phyloP scores from a whole-genome alignment of 2,113 vertebrate species.

The Entomyzon cyanotis region DNA sequence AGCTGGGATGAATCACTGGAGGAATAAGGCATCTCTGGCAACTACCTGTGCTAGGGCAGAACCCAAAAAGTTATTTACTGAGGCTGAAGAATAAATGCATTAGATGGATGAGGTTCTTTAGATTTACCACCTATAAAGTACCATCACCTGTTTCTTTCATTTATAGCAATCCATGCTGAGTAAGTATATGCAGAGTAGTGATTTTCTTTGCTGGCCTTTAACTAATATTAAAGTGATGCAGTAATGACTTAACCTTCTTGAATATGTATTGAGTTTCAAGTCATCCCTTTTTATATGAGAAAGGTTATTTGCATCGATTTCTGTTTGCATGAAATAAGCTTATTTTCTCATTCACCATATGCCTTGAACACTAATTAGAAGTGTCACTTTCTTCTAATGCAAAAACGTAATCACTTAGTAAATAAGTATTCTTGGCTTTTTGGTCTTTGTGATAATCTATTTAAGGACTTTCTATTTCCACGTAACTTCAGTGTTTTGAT shows the following conservation, averaged over 20 bases:
- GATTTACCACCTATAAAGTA: neutral
- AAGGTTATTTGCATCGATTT: conserved; percentile 77
- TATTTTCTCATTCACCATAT: conserved; percentile 79
- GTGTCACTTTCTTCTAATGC: conserved; percentile 79
- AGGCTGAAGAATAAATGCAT: neutral
- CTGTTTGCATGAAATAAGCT: conserved; percentile 78
- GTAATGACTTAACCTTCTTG: conserved; percentile 74
- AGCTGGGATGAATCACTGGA: neutral
- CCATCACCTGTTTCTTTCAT: neutral
- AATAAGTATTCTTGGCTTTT: conserved; percentile 74
- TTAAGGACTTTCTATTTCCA: conserved; percentile 68
- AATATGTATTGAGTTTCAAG: conserved; percentile 79
- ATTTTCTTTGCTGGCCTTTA: conserved; percentile 62
- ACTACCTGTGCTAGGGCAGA: neutral
- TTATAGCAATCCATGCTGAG: neutral
- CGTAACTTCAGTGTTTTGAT: conserved; percentile 65
- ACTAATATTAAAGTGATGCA: conserved; percentile 63
- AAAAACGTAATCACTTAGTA: conserved; percentile 76
- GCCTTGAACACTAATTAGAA: conserved; percentile 81
- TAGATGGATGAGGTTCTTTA: neutral
- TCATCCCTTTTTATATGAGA: conserved; percentile 74
- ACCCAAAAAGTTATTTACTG: neutral
- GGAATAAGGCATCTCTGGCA: neutral
- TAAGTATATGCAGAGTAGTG: conserved; percentile 34
- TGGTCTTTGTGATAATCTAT: conserved; percentile 69